Conservation (phyloP, 2,113 vertebrate genomes). For the Sorex araneus region DNA sequence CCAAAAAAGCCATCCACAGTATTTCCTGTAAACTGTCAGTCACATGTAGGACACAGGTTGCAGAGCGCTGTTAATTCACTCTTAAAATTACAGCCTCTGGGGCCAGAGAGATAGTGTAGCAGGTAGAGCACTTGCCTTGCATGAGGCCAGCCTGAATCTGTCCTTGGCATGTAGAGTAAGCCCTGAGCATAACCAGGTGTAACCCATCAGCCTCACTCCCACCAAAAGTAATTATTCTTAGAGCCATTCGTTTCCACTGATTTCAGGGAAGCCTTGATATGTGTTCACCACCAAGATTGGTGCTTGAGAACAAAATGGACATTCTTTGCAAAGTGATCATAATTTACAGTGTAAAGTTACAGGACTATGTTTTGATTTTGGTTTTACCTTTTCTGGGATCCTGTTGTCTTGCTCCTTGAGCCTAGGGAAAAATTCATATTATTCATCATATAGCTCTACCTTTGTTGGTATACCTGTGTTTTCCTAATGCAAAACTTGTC, state of each 20-base stretch:
- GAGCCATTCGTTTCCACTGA: not conserved
- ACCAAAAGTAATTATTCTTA: no score
- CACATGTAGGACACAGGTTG: not conserved
- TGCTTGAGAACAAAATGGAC: not conserved
- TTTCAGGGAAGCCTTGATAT: slow-evolving; percentile 26
- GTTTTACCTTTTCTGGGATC: not conserved
- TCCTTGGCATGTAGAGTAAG: no score
- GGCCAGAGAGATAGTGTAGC: no score
- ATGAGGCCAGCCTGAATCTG: no score
- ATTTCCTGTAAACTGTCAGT: not conserved
- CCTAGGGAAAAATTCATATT: not conserved
- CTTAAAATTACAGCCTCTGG: not conserved
- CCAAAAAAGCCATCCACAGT: not conserved
- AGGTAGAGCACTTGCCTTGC: no score
- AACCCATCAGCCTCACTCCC: no score
- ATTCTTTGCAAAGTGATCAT: not conserved
- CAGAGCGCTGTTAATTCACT: not conserved
- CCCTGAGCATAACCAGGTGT: no score
- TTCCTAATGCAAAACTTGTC: not conserved
- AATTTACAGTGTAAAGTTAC: not conserved
- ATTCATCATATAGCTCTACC: not conserved
- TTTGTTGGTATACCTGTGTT: not conserved
- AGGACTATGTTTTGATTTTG: not conserved
- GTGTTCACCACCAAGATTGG: not conserved
- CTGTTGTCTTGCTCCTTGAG: not conserved